Evolutionary conservation across 2,113 vertebrate genomes (phyloP).

Genomic region (Rhodinocichla rosea): DNA sequence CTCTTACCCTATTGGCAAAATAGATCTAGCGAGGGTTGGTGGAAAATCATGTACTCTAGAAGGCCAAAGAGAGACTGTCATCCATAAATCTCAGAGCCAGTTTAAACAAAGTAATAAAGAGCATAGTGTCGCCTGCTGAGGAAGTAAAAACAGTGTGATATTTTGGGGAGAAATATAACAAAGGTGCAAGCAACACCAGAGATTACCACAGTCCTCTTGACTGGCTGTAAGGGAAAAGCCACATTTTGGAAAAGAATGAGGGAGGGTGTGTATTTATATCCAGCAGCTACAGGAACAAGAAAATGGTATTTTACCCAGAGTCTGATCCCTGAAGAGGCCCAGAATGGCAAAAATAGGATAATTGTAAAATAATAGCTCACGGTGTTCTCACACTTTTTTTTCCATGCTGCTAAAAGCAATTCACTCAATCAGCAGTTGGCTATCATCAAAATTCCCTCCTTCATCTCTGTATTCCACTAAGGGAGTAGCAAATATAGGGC

Average conservation of each 20-base stretch:
- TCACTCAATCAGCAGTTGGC: constrained; percentile 28
- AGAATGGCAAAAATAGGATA: constrained; percentile 51
- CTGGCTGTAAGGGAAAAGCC: neutral
- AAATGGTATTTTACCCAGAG: neutral
- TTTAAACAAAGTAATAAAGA: neutral
- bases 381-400: constrained; percentile 16
- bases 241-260: neutral
- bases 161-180: neutral
- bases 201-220: neutral
- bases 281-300: neutral
- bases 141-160: neutral
- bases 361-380: constrained; percentile 45
- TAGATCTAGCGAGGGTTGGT: neutral
- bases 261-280: neutral
- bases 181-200: neutral
- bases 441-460: constrained; percentile 41
- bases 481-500: constrained; percentile 67
- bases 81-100: neutral
- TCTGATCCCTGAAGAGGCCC: constrained; percentile 6
- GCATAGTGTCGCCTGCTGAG: rapidly evolving
- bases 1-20: neutral
- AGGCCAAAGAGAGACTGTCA: neutral
- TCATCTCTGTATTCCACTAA: constrained; percentile 50
- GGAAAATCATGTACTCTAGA: neutral
- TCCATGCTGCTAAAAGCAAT: constrained; percentile 3